A percentile compares a stretch with the other conserved stretches of the same genome.
Conservation (phyloP, 2,797 vertebrate species). For the Phataginus tetradactyla region DNA sequence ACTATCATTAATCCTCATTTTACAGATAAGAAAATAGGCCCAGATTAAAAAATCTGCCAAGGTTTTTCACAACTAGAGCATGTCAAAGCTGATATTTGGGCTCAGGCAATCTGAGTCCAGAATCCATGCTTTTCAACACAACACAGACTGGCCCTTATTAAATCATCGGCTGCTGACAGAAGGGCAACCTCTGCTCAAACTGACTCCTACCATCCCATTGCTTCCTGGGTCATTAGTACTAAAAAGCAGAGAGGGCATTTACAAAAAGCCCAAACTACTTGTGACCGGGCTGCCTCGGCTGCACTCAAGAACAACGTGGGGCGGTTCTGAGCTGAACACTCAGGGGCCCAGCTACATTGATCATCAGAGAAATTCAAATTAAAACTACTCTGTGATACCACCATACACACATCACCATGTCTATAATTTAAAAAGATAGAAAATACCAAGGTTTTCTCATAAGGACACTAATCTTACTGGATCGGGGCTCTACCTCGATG, state of each 20-base stretch:
- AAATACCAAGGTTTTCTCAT: neutral
- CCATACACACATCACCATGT: neutral
- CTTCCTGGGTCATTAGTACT: neutral
- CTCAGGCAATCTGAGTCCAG: neutral
- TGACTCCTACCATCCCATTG: too few relatives aligned
- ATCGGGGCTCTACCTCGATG: neutral
- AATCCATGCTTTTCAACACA: neutral
- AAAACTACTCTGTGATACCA: neutral
- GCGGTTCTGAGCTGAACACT: neutral
- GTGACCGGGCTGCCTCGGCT: neutral
- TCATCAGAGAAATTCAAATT: slow-evolving; percentile 4
- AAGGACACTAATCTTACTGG: neutral
- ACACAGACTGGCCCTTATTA: neutral
- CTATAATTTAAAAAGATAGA: neutral
- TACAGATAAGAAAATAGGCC: neutral
- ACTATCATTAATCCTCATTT: neutral
- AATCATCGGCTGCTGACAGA: neutral
- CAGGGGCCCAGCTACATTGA: neutral
- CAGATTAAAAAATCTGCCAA: neutral
- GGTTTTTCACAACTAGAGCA: neutral
- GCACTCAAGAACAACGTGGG: neutral
- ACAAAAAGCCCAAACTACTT: neutral
- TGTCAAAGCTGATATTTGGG: neutral
- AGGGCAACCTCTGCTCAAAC: neutral
- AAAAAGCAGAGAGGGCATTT: slow-evolving; percentile 5